Base-by-base conservation (phyloP, 2,797 vertebrate genomes). In the Pangasius sanitwongsei region DNA sequence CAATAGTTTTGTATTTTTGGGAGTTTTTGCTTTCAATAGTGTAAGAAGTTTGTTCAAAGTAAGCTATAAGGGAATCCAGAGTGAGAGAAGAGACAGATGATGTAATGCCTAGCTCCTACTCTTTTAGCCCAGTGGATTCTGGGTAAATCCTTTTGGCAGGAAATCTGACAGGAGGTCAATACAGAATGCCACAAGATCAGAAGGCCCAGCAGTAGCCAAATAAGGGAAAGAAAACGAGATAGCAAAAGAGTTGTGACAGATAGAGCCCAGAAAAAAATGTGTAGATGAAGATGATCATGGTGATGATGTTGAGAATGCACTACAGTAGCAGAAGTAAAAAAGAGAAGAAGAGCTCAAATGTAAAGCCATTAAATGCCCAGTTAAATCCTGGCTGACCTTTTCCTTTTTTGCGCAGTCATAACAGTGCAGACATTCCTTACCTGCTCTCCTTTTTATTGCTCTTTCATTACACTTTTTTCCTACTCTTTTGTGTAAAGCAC, bases 141-240 rank as follows among this genome's bases (percentile, higher is more conserved):
- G 59, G 72, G 86, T 78, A 53, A 80, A 78, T 83, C 80, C 87
- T 61, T 72, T 31, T 59, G 78, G 50, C 53, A 83, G 67, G 28
- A 74, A 41, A 75, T 59, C n/a, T 88, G 81, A 84, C 87, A 84
- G 69, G 41, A 84, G 87, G 87, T 84, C 87, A 75, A 63, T 75
- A 53, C 55, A 72, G 20, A 75, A 75, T 55, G 55, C 37, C 78
- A 41, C 15, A 34, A 34, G 59, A 72, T 50, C 63, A 74, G 34
- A 83, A 63, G 84, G 31, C 72, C 85, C 31, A n/a, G 41, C 16
- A 83, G 55, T 41, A 82, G 48, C 20, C 34, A 74, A 87, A 83
- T n/a, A 7, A 57, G 75, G 41, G 23, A 59, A n/a, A 25, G 50
- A n/a, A 41, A 74, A 72, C 53, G 37, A 25, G 11, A 48, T 4